Evolutionary conservation across 1,140 invertebrate species (phyloP).

Genomic region (Drosophila suzukii): DNA sequence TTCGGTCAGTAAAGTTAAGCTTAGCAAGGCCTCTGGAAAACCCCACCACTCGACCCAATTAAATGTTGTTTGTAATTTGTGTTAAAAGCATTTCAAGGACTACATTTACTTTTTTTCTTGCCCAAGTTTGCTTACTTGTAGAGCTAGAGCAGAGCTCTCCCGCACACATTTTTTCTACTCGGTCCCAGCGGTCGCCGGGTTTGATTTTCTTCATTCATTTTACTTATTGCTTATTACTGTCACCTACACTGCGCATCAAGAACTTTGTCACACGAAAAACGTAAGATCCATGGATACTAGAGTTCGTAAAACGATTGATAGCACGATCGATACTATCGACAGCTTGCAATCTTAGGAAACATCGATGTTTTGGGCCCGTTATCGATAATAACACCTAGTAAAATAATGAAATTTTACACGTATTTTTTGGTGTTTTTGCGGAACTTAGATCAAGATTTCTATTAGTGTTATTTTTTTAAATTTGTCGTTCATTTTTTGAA

Average conservation of each 20-base stretch:
- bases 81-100: constrained; percentile 70
- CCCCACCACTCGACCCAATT: constrained; percentile 45
- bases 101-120: constrained; percentile 29
- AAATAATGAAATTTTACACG: no score
- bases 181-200: constrained; percentile 18
- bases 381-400: no score
- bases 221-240: constrained; percentile 31
- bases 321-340: no score
- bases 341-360: no score
- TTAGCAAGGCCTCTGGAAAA: not conserved
- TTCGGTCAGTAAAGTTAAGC: constrained; percentile 21
- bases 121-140: constrained; percentile 22
- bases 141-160: not conserved
- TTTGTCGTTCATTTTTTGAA: no score
- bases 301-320: no score
- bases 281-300: not conserved
- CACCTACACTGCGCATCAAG: constrained; percentile 6
- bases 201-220: constrained; percentile 32
- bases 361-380: no score
- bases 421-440: no score
- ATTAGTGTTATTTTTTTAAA: no score
- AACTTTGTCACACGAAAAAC: not conserved
- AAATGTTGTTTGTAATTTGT: constrained; percentile 57
- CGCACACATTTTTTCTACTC: constrained; percentile 8
- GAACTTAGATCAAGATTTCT: no score